Base-by-base conservation (phyloP, 2,888 invertebrate species). In the Harpalus rubripes region DNA sequence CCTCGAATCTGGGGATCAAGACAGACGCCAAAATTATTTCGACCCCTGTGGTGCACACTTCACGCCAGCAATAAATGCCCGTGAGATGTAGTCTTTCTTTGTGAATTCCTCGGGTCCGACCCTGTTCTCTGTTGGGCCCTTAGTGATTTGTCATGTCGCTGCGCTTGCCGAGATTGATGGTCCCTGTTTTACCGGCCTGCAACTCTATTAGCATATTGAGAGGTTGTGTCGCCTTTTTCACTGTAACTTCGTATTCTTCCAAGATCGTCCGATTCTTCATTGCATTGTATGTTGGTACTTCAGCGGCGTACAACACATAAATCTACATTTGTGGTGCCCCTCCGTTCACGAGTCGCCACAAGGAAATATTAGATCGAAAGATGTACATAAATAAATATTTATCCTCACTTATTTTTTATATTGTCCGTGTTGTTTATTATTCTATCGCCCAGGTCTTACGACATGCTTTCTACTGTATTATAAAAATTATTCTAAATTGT, bases 141-240 rank as follows among this genome's bases (percentile, higher is more conserved):
- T 86, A 89, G 89, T 89, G 90, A 91, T 91, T 91, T 91, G 91
- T 91, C 91, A 90, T 91, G 91, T 91, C 90, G 89, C 90, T 90
- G 90, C 90, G 89, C 87, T 83, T 89, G 44, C 26, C 52, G 82
- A 82, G 91, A 91, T 91, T 89, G 90, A 91, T 90, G 90, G 87
- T 87, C 87, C 44, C 82, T 82, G 82, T 82, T 82, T 81, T 82
- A 82, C 88, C 87, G 88, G 88, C 87, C 89, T 88, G 88, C 87
- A 86, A 85, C 88, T 87, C 90, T 82, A 91, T 91, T 91, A 91
- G 90, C 91, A 91, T 91, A 91, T 91, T 90, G 90, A 90, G 89
- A 90, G 90, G 89, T 88, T 89, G 90, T 89, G 90, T 82, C 72
- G 82, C 82, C 82, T 68, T 72, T 82, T 82, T 81, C 72, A 18